Evolutionary conservation across 2,797 vertebrate species (phyloP), one percentile per base, ranked within the genome.

Genomic region (Malacoctenus gilli): DNA sequence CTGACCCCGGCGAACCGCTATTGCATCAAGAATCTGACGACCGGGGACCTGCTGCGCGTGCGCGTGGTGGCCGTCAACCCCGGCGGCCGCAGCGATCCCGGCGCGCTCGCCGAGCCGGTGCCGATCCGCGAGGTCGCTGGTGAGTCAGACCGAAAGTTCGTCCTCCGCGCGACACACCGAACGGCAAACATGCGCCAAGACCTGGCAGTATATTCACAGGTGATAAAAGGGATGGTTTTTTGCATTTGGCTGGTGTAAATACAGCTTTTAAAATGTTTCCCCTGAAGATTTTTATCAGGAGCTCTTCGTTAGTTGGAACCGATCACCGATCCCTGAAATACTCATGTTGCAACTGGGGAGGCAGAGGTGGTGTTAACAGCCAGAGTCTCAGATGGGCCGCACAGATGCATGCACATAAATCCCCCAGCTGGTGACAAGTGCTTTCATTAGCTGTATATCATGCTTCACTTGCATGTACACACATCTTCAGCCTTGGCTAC

Each of bases 41-140:
- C 88, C 0, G 94, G 94, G 0, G 94, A 95, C 61, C 87, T 92
- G 76, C 69, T 98, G 75, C 85, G 87, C 0, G 76, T 94, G 5
- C 90, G 92, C 0, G 95, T 98, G 59, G 68, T 81, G 19, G 93
- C 94, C 0, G 80, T 95, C n/a, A 95, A 93, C 6, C 56, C 88
- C 0, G 89, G 85, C 0, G 95, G 93, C 1, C 59, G 79, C 14
- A 94, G 96, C 2, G 82, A 83, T 0, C 91, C 95, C 0, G 90
- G 86, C 0, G 5, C 43, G 0, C 81, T 98, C 14, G 80, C 91
- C 23, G 85, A 91, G 54, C 87, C 93, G 0, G 82, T 98, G 41
- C 83, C 89, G 0, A 78, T 99, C 85, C 89, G 80, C 0, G 93
- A 96, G 77, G 56, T 92, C 35, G 72, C 72, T 0, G 94, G 96